Evolutionary conservation across 2,797 vertebrate genomes (phyloP).

Genomic region (Sciurus carolinensis): DNA sequence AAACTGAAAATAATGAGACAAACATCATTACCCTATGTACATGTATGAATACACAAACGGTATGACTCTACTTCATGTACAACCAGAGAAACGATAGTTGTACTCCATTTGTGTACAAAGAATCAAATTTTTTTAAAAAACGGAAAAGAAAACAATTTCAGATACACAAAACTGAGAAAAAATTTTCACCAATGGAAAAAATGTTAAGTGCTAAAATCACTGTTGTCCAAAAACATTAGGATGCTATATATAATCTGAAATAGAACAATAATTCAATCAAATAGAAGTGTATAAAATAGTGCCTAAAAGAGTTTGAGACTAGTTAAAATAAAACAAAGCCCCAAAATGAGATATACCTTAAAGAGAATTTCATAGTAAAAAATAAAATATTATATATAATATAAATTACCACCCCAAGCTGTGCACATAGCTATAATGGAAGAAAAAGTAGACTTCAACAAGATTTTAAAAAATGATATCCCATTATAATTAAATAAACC

Average conservation of each 20-base stretch:
- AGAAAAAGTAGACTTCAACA: not conserved
- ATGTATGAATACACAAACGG: no score
- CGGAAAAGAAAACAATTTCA: not conserved
- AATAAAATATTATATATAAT: not conserved
- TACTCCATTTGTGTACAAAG: no score
- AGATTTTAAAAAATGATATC: not conserved
- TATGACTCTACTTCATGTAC: no score
- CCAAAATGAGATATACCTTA: not conserved
- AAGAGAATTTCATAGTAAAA: not conserved
- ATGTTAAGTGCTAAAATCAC: slow-evolving; percentile 1
- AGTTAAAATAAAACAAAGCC: slow-evolving; percentile 52
- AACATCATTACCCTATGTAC: no score
- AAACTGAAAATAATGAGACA: not conserved
- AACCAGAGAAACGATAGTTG: no score
- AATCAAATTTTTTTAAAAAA: no score
- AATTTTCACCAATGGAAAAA: not conserved
- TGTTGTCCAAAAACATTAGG: slow-evolving; percentile 21
- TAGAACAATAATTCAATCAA: not conserved
- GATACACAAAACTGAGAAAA: slow-evolving; percentile 37
- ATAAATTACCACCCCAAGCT: not conserved
- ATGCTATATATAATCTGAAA: slow-evolving; percentile 7
- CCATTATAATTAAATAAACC: slow-evolving; percentile 42
- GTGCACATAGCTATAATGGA: not conserved
- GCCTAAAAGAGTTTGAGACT: not conserved
- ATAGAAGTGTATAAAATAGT: not conserved